Base-by-base conservation (phyloP, 2,113 vertebrate species). In the Antigone vipio region DNA sequence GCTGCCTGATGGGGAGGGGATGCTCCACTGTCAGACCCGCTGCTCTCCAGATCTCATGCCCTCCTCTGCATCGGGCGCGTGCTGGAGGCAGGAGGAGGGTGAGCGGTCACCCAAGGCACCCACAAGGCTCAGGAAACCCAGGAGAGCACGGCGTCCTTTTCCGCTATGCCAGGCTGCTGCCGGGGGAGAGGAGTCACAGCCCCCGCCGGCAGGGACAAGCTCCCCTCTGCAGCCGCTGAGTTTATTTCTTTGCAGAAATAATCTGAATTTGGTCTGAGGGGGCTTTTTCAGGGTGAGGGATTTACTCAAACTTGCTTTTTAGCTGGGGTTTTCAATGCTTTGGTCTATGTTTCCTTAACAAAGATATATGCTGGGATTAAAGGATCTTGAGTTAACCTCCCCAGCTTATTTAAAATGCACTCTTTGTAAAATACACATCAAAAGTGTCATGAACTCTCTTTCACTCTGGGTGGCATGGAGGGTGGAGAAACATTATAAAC, bases 351-450 rank as follows among this genome's bases (percentile, higher is more conserved):
- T 92, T 92, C 87, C 55, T 89, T 97, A 89, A 92, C 89, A 95
- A 88, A 97, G 92, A 91, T 92, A 75, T 91, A 91, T 80, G 29
- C 78, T 77, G 67, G 81, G 92, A 96, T 97, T 95, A 97, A 97
- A 92, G 78, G 96, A 95, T 95, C 73, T 95, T 47, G 66, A 89
- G 80, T 89, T 96, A 96, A 95, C 95, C 89, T 95, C 74, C 50
- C 18, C 0, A 2, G 77, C 35, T 97, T 96, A 93, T 93, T 95
- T 94, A 67, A 94, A 96, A 95, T 88, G 85, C 64, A 12, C n/a
- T 95, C 91, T 93, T 91, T 95, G 81, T 95, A 96, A 97, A 97
- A 92, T 88, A 93, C 92, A 95, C 87, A 95, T 96, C 71, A 96
- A 55, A 96, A 95, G 92, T 95, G 89, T 93, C 84, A 77, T 95